Conservation (phyloP, 53 echinoderm and acorn worm species). For the Patiria pectinifera region DNA sequence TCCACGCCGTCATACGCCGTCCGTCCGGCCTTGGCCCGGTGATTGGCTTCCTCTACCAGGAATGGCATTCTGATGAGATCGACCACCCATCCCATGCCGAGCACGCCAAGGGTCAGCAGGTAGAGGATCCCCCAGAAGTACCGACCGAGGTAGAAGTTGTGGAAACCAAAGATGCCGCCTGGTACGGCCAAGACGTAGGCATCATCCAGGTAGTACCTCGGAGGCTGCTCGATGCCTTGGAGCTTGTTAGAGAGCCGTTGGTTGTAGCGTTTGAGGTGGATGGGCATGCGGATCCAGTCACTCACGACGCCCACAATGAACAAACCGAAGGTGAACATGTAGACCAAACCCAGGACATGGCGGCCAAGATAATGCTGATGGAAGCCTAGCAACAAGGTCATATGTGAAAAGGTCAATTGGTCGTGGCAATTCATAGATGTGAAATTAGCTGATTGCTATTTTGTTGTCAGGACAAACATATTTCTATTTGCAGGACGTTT, state of each 20-base stretch:
- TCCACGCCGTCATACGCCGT: constrained; percentile 11
- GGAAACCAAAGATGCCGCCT: constrained; percentile 72
- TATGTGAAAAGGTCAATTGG: background rate
- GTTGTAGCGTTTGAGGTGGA: constrained; percentile 63
- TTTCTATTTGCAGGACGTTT: no score
- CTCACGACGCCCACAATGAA: constrained; percentile 61
- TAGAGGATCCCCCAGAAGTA: constrained; percentile 75
- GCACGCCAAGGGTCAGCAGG: constrained; percentile 66
- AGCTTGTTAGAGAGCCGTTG: background rate
- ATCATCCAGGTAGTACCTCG: constrained; percentile 68
- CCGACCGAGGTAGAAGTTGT: constrained; percentile 78
- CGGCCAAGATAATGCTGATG: constrained; percentile 78
- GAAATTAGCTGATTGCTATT: background rate
- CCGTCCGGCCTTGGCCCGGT: background rate
- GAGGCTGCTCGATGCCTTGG: constrained; percentile 9
- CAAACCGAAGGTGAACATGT: constrained; percentile 66
- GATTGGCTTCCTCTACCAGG: constrained; percentile 69
- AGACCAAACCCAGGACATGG: constrained; percentile 67
- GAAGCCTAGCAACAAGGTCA: constrained; percentile 52
- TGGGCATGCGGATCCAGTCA: constrained; percentile 75
- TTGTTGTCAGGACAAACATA: no score
- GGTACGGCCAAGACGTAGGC: constrained; percentile 76
- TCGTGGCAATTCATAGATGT: background rate
- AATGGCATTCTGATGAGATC: constrained; percentile 72
- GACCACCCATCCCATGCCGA: constrained; percentile 80